Percentiles rank a stretch among this genome's conserved stretches.
Evolutionary conservation across 1,140 invertebrate species (phyloP).

Genomic region (Aphelinus atriplicis): DNA sequence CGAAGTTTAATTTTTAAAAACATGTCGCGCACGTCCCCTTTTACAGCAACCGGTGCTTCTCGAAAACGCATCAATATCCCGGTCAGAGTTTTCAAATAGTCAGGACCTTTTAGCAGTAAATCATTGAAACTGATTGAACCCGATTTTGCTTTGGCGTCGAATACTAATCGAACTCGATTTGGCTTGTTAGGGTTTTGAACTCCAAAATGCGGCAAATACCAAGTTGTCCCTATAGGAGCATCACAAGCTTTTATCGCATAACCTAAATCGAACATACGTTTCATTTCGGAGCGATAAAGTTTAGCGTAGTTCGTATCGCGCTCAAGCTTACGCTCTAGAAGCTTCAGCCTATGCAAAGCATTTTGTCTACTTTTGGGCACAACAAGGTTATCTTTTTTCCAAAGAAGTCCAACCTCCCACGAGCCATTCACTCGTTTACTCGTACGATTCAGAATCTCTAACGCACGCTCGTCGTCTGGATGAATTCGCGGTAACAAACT

Average conservation of each 20-base stretch:
- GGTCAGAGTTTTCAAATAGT: constrained; percentile 43
- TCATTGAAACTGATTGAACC: constrained; percentile 45
- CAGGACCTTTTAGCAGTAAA: constrained; percentile 47
- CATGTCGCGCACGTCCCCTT: constrained; percentile 55
- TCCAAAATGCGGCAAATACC: constrained; percentile 48
- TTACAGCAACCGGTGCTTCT: constrained; percentile 43
- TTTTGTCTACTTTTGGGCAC: neutral
- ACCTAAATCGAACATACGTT: neutral
- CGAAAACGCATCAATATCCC: constrained; percentile 51
- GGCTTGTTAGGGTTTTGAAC: constrained; percentile 47
- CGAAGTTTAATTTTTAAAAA: constrained; percentile 50
- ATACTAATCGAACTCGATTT: constrained; percentile 43
- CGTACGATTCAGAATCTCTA: neutral
- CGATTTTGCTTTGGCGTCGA: constrained; percentile 43
- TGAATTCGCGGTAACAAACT: too few relatives aligned
- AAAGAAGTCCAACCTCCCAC: neutral
- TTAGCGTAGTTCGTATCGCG: neutral
- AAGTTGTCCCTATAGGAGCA: neutral
- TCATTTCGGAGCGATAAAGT: neutral
- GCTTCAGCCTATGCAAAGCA: neutral
- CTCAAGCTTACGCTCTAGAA: neutral
- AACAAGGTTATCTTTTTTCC: neutral
- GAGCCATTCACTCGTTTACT: neutral
- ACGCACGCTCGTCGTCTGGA: neutral
- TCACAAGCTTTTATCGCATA: neutral